Conservation (phyloP, 2,888 invertebrate species). For the Tubiluchus corallicola region DNA sequence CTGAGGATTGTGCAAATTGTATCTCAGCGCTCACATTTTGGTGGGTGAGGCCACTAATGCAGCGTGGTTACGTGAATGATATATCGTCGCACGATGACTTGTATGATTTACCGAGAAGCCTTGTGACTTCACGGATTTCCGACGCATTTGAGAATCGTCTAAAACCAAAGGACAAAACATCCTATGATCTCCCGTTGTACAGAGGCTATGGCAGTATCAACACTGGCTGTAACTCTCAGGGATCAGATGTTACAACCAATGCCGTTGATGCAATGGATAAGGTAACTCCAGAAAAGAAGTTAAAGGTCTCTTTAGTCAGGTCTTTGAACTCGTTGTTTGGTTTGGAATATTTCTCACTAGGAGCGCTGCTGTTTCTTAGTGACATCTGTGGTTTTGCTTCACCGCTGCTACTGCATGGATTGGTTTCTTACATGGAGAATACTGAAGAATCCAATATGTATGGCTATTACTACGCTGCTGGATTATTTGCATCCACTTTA, state of each 20-base stretch:
- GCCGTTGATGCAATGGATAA: not conserved
- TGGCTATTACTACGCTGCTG: constrained; percentile 37
- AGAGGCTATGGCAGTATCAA: not conserved
- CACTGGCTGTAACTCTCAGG: no score
- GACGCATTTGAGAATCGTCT: constrained; percentile 37
- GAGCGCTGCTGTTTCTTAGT: constrained; percentile 56
- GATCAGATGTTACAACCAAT: not conserved
- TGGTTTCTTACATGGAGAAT: constrained; percentile 59
- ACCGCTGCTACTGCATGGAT: constrained; percentile 61
- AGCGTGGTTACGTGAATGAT: constrained; percentile 53
- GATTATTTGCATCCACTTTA: constrained; percentile 44
- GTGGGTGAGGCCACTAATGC: constrained; percentile 69
- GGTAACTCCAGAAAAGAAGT: not conserved
- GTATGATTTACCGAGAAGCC: constrained; percentile 52
- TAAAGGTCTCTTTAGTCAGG: constrained; percentile 34
- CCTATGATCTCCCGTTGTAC: not conserved
- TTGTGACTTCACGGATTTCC: constrained; percentile 42
- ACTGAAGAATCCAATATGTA: constrained; percentile 37
- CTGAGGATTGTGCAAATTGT: constrained; percentile 52
- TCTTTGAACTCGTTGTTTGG: constrained; percentile 58
- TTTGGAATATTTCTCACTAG: constrained; percentile 61
- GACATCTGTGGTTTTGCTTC: constrained; percentile 72
- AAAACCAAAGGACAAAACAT: no score
- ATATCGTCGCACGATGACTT: constrained; percentile 56
- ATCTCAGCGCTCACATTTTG: constrained; percentile 57